Conservation (phyloP, 1,140 invertebrate genomes). For the Caenorhabditis briggsae region DNA sequence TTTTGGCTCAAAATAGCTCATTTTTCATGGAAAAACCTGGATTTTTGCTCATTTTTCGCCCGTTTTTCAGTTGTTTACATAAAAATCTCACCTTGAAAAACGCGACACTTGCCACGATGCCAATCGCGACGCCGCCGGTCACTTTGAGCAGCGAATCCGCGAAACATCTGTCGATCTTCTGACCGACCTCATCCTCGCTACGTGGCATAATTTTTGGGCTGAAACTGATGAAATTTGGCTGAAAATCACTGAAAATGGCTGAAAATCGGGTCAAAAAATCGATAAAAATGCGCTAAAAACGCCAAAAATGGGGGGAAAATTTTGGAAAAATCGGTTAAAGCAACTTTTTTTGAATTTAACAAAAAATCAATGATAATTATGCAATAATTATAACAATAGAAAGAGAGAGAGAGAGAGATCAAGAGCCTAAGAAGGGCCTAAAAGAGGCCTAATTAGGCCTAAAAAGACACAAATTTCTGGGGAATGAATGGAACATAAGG, state of each 20-base stretch:
- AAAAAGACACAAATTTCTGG: no score
- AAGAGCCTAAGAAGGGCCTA: no score
- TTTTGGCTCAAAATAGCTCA: not conserved
- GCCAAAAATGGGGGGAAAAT: not conserved
- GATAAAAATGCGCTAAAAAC: no score
- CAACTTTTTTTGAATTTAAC: not conserved
- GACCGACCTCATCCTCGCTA: slow-evolving; percentile 79
- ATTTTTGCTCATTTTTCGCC: not conserved
- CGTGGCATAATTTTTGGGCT: slow-evolving; percentile 19
- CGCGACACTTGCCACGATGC: slow-evolving; percentile 79
- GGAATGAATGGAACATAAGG: no score
- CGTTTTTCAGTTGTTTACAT: not conserved
- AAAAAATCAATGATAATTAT: no score
- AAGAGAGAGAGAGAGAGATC: no score
- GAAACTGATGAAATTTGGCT: no score
- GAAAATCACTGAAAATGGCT: no score
- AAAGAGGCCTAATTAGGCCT: no score
- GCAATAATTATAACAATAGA: no score
- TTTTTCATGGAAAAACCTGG: not conserved
- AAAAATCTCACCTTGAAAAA: slow-evolving; percentile 78
- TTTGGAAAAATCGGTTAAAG: not conserved
- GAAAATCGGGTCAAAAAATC: no score
- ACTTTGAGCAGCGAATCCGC: slow-evolving; percentile 80
- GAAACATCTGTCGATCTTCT: slow-evolving; percentile 80
- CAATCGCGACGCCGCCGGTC: slow-evolving; percentile 80